Evolutionary conservation across 30 jellyfish, hydroid and myxozoan species (phyloP).

Genomic region (Hydractinia echinata): DNA sequence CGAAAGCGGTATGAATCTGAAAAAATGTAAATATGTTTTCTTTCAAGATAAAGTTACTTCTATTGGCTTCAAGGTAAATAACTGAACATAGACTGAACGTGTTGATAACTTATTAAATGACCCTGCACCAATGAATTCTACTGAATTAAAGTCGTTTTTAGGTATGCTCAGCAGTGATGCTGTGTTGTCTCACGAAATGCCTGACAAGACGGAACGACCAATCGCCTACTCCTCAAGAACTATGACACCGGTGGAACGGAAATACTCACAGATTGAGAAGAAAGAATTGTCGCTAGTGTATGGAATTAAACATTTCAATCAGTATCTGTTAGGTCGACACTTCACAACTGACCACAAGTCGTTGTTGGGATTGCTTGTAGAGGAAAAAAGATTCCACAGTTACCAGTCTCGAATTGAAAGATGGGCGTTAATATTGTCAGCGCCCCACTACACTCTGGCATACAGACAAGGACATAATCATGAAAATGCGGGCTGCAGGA

Average conservation of each 20-base stretch:
- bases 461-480: conserved; percentile 35
- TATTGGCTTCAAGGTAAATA: background rate
- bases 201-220: conserved; percentile 55
- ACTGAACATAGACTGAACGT: background rate
- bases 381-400: conserved; percentile 23
- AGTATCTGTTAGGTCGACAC: conserved; percentile 59
- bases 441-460: conserved; percentile 7
- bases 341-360: conserved; percentile 30
- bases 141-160: background rate
- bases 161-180: conserved; percentile 51
- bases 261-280: conserved; percentile 54
- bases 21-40: background rate
- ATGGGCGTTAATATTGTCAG: conserved; percentile 23
- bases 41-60: background rate
- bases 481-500: conserved; percentile 38
- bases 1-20: background rate
- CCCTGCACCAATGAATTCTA: conserved; percentile 15
- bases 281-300: conserved; percentile 67
- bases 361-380: conserved; percentile 20
- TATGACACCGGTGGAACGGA: conserved; percentile 36
- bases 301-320: conserved; percentile 62
- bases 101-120: background rate
- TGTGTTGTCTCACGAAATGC: conserved; percentile 48
- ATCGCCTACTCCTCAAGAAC: conserved; percentile 54
- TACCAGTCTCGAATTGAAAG: conserved; percentile 31